These are phyloP conservation scores for Sorex araneus DNA, from an alignment of 2,113 vertebrate genomes.

Conservation along the genomic window DNA sequence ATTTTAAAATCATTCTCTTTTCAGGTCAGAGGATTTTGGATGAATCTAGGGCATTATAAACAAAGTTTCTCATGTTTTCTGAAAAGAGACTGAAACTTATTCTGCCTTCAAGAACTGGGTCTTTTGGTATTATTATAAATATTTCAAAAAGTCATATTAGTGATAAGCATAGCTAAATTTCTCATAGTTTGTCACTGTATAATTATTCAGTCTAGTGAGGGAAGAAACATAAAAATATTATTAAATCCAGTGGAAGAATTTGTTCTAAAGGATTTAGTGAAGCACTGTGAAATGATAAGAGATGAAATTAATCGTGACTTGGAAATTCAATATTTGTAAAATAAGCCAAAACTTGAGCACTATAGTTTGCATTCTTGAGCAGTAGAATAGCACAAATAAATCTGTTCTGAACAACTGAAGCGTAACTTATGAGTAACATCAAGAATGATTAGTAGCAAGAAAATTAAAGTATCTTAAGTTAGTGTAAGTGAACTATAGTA, in stretches of 20 bases:
- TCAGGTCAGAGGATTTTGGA: background rate
- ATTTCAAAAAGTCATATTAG: too few species aligned
- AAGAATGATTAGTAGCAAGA: background rate
- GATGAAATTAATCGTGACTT: background rate
- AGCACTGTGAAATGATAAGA: background rate
- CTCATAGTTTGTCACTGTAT: too few species aligned
- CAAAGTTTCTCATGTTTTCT: slow-evolving; percentile 7
- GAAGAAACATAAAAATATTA: background rate
- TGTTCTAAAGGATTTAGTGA: background rate
- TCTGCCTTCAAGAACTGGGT: background rate
- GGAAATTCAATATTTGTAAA: background rate
- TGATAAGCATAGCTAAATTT: too few species aligned
- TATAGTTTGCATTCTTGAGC: background rate
- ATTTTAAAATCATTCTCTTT: background rate
- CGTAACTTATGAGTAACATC: background rate
- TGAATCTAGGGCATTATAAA: background rate
- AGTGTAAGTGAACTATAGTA: background rate
- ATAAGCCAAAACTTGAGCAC: background rate
- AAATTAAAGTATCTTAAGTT: background rate
- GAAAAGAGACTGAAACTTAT: background rate
- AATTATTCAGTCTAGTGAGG: background rate
- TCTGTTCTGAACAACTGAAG: background rate
- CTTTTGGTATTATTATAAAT: too few species aligned
- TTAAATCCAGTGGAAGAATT: background rate
- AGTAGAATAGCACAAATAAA: background rate